Base-by-base conservation (phyloP, 2,888 invertebrate genomes). In the Cosmia pyralina region DNA sequence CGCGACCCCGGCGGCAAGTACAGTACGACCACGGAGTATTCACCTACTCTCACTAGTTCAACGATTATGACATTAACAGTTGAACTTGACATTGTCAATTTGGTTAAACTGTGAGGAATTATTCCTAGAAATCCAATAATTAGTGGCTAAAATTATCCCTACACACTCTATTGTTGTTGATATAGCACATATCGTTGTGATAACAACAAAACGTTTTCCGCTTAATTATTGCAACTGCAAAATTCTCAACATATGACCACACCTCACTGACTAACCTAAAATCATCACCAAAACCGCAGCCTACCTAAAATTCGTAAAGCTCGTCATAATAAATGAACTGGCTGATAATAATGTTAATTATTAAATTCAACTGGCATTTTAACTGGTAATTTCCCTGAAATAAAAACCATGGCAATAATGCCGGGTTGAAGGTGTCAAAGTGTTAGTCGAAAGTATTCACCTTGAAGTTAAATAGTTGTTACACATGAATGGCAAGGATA, bases 391-490 rank as follows among this genome's bases (percentile, higher is more conserved):
- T 67, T n/a, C 34, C 19, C 41, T 65, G 10, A 50, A 63, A 59
- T 41, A 28, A 52, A 38, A 68, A 34, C 75, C 81, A 72, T 72
- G 69, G 15, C 63, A 72, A 38, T 65, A 62, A 64, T 57, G 13
- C 15, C 6, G 19, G 52, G 83, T 81, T 83, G 84, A 83, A 73
- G 83, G 82, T 19, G 60, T 48, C 63, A 38, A 44, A 73, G 75
- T 48, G 77, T 77, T 69, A 77, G 77, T 81, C 28, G 77, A 74
- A 81, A 83, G 82, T 68, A 0, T 17, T 70, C 1, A n/a, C 82
- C 82, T 83, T 83, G 81, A 48, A 66, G 10, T 44, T 68, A 48
- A 83, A 58, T 69, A 53, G 60, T 63, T 70, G 70, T 59, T 65
- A 64, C 55, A 57, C 64, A 65, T 68, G 28, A 82, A 68, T 64